A percentile compares a stretch with the other conserved stretches of the same genome.
These are phyloP conservation scores for Semaprochilodus insignis DNA, from an alignment of 2,797 vertebrate species.

Conservation along the genomic window DNA sequence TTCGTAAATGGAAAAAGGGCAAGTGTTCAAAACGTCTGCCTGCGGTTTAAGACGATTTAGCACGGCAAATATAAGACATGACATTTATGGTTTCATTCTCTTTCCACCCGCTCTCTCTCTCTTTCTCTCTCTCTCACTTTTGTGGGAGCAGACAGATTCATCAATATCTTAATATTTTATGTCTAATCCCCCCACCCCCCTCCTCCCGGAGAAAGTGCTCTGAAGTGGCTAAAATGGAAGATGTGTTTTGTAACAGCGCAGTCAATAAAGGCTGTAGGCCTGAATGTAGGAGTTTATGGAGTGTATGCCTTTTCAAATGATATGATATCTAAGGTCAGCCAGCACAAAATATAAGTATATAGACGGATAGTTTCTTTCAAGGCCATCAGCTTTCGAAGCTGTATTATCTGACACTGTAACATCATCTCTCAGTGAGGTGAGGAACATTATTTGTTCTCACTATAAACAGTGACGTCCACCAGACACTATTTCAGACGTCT, in stretches of 20 bases:
- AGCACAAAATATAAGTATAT: neutral
- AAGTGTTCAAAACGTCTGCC: neutral
- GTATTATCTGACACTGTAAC: neutral
- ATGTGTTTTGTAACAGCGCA: neutral
- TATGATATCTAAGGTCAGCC: neutral
- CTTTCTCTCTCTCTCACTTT: neutral
- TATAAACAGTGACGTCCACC: neutral
- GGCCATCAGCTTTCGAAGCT: neutral
- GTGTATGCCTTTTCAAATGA: too few relatives aligned
- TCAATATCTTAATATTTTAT: slow-evolving; percentile 26
- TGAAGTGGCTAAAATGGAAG: slow-evolving; percentile 1
- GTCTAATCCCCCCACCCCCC: slow-evolving; percentile 3
- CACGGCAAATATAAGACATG: neutral
- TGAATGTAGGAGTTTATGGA: neutral
- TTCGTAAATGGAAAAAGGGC: neutral
- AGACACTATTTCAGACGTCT: neutral
- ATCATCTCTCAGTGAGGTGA: neutral
- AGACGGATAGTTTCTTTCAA: neutral
- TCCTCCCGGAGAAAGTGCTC: neutral
- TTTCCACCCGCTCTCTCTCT: neutral
- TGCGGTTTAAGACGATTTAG: slow-evolving; percentile 9
- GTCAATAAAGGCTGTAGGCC: neutral
- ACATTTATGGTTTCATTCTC: slow-evolving; percentile 21
- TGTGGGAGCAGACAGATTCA: slow-evolving; percentile 4
- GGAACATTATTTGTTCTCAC: neutral